These are phyloP conservation scores for Azorinus chamasolen DNA, from an alignment of 2,888 invertebrate species.

Conservation along the genomic window DNA sequence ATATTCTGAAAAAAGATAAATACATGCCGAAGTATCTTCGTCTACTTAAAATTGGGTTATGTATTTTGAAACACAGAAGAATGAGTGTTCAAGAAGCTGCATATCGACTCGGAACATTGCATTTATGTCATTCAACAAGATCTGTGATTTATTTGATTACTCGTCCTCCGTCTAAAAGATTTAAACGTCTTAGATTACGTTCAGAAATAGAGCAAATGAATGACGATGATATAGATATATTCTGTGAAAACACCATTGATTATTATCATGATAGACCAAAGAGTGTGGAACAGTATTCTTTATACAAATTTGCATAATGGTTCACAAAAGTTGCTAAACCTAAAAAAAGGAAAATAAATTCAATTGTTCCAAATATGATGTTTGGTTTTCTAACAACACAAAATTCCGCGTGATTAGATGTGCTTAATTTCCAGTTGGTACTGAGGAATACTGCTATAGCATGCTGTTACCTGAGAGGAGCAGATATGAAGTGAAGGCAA, in stretches of 20 bases:
- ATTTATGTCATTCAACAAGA: constrained; percentile 28
- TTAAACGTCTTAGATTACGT: constrained; percentile 19
- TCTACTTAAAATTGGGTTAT: constrained; percentile 33
- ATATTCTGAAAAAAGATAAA: constrained; percentile 12
- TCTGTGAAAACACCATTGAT: constrained; percentile 29
- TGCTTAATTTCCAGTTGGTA: too few relatives aligned
- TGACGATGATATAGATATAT: constrained; percentile 30
- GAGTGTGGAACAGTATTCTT: constrained; percentile 3
- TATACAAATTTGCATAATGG: constrained; percentile 36
- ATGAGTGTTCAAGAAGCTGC: constrained; percentile 54
- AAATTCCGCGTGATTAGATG: too few relatives aligned
- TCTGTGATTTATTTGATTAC: constrained; percentile 32
- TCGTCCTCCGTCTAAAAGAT: constrained; percentile 16
- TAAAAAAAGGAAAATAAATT: not conserved
- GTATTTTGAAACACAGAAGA: constrained; percentile 44
- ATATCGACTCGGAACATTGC: constrained; percentile 30
- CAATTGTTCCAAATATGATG: constrained; percentile 10
- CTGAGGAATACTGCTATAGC: too few relatives aligned
- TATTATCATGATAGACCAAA: constrained; percentile 36
- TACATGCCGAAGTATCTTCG: constrained; percentile 4
- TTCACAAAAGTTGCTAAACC: constrained; percentile 21
- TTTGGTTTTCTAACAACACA: constrained; percentile 27
- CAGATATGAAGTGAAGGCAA: too few relatives aligned
- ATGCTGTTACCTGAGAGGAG: too few relatives aligned
- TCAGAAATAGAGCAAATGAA: constrained; percentile 1